phyloP scores from a whole-genome alignment of 2,797 vertebrate genomes.

The Lerista edwardsae region DNA sequence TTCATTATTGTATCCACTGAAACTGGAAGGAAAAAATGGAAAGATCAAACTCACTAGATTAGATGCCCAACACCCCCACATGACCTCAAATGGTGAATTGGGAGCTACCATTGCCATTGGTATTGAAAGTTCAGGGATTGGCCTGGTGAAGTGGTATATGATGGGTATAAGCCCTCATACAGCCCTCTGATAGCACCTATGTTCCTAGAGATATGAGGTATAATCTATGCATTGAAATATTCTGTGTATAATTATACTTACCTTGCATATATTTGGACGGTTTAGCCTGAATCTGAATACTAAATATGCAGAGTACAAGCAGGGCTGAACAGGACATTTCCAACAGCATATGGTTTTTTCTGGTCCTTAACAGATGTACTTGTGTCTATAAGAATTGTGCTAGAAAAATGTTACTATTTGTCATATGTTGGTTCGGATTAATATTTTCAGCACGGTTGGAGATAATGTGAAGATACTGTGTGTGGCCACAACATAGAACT shows the following conservation, averaged over 20 bases:
- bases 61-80: no score
- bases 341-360: conserved; percentile 49
- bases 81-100: no score
- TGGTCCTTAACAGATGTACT: conserved; percentile 36
- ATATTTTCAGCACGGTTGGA: conserved; percentile 39
- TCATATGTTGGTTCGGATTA: conserved; percentile 43
- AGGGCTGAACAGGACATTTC: conserved; percentile 22
- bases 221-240: no score
- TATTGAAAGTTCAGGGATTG: no score
- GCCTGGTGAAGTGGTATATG: background rate
- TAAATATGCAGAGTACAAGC: background rate
- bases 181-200: background rate
- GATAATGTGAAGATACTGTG: no score
- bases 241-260: background rate
- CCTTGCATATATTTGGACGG: background rate
- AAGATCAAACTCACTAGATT: background rate
- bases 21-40: background rate
- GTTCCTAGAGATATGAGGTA: background rate
- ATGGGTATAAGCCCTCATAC: background rate
- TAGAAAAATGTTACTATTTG: conserved; percentile 45
- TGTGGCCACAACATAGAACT: conserved; percentile 18
- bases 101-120: no score
- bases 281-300: background rate
- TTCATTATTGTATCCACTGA: background rate
- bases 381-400: conserved; percentile 27